Percentiles rank a stretch among this genome's conserved stretches.
These are phyloP conservation scores for Zoanthus sansibaricus DNA, from an alignment of 92 coral and sea anemone species.

Conservation along the genomic window DNA sequence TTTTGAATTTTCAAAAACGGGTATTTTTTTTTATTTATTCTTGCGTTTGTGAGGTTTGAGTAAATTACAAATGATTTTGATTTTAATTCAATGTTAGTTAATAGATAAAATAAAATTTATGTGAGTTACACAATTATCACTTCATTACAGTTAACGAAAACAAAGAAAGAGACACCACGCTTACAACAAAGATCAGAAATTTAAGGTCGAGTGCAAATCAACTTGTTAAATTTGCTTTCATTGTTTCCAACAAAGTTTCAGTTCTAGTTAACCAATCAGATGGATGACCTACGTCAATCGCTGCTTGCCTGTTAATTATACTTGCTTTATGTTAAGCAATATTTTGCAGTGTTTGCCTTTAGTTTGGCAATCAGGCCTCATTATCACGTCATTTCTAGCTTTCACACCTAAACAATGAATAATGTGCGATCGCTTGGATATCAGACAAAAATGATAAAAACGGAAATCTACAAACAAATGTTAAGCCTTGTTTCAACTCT, in stretches of 20 bases:
- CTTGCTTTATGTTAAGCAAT: background rate
- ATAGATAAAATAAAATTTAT: background rate
- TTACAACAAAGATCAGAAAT: background rate
- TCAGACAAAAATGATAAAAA: background rate
- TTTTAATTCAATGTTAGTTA: no score
- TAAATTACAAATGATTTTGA: no score
- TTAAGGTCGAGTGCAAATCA: background rate
- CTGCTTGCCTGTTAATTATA: background rate
- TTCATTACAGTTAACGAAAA: background rate
- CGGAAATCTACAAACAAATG: background rate
- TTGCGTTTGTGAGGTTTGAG: no score
- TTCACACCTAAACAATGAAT: background rate
- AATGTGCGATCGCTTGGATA: background rate
- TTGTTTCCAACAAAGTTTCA: background rate
- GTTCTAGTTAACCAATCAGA: background rate
- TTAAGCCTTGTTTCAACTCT: background rate
- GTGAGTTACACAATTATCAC: background rate
- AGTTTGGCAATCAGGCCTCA: background rate
- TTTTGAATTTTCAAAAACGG: no score
- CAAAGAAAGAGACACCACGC: background rate
- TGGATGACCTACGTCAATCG: background rate
- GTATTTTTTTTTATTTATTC: no score
- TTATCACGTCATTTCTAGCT: slow-evolving; percentile 1
- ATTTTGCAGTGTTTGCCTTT: background rate
- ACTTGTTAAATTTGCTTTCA: background rate